Evolutionary conservation across 2,113 vertebrate species (phyloP), one percentile per base, ranked within the genome.

Genomic region (Burhinus bistriatus): DNA sequence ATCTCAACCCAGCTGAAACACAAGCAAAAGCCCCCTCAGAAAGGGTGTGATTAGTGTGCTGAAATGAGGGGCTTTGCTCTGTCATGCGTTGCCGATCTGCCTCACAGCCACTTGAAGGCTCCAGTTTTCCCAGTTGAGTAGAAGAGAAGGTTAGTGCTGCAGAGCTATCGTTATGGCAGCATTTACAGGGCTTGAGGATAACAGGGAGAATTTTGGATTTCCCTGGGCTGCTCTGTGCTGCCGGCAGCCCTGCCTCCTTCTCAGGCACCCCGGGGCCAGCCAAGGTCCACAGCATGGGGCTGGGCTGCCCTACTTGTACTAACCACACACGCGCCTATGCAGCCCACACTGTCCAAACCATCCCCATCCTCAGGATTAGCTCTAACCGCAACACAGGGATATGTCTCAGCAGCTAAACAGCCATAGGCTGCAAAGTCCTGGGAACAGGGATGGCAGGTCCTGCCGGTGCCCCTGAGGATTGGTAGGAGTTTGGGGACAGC

Each of bases 41-140:
- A 77, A 61, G 8, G n/a, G 15, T 47, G 32, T 0, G 2, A 42
- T 36, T 27, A 36, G 14, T 1, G 0, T 20, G 11, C 45, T 9
- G 17, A 66, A 44, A 55, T 21, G 32, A 52, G 3, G 14, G 25
- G n/a, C 27, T 73, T 62, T 0, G 1, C 42, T 64, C 11, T 44
- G 36, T 65, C 52, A 5, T 29, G 8, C 54, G 12, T 5, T 30
- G n/a, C 38, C 0, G 0, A 34, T 15, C 51, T 64, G 16, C 26
- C 38, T 12, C 1, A 0, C 16, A n/a, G 51, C 12, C 52, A 15
- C 58, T 20, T 0, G 0, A 71, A 76, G n/a, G 70, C 11, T 55
- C 23, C 64, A 54, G 16, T 49, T 71, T 81, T 75, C 69, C 14
- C 40, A 77, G 64, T 13, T 61, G 58, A 72, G 20, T 44, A 55